Evolutionary conservation across 2,797 vertebrate genomes (phyloP).

Genomic region (Sebastes taczanowskii): DNA sequence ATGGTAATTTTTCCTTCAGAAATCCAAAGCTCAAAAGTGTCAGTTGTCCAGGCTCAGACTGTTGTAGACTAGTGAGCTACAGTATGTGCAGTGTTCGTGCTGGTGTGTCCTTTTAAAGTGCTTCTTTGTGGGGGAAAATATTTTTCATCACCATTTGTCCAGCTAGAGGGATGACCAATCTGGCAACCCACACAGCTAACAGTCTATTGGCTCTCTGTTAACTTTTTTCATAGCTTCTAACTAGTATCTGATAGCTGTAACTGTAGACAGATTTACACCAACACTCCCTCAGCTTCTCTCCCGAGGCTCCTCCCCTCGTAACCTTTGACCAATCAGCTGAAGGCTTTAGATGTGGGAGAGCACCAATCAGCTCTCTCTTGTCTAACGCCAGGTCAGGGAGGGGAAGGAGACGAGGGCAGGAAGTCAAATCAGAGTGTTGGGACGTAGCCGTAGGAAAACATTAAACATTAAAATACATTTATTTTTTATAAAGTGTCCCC

Average conservation of each 20-base stretch:
- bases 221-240: conserved; percentile 26
- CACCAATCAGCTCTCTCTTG: conserved; percentile 53
- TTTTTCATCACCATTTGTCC: conserved; percentile 30
- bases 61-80: conserved; percentile 61
- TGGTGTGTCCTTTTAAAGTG: conserved; percentile 64
- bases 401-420: conserved; percentile 48
- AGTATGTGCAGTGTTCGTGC: conserved; percentile 66
- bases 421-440: conserved; percentile 51
- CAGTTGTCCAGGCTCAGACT: conserved; percentile 51
- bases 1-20: conserved; percentile 54
- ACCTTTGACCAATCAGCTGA: conserved; percentile 46
- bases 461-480: conserved; percentile 1
- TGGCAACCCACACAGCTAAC: conserved; percentile 56
- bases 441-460: conserved; percentile 36
- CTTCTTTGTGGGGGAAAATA: conserved; percentile 52
- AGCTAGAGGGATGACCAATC: conserved; percentile 53
- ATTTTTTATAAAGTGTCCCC: background rate
- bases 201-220: conserved; percentile 26
- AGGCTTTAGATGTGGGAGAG: conserved; percentile 61
- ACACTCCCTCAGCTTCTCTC: conserved; percentile 43
- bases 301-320: conserved; percentile 49
- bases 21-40: conserved; percentile 42
- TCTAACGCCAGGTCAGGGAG: conserved; percentile 49
- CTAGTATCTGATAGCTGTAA: conserved; percentile 33
- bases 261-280: conserved; percentile 49